phyloP scores from a whole-genome alignment of 1,140 invertebrate genomes.

The Mylabris phalerata region DNA sequence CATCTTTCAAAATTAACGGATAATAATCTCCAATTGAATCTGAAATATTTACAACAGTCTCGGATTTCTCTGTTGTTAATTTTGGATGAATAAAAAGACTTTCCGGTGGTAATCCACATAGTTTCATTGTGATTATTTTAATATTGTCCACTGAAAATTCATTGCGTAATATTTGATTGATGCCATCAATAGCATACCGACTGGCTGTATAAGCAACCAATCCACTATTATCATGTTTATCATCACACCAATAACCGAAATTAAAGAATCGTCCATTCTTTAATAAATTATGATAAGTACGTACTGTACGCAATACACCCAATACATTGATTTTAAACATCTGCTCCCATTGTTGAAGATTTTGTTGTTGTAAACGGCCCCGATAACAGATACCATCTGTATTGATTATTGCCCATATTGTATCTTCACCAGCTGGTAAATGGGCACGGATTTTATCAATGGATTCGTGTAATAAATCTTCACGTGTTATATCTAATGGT shows the following conservation, averaged over 20 bases:
- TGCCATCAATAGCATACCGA: constrained; percentile 61
- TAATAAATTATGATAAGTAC: constrained; percentile 65
- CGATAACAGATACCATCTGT: constrained; percentile 65
- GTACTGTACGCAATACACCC: constrained; percentile 63
- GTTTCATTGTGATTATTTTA: constrained; percentile 68
- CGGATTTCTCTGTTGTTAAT: constrained; percentile 40
- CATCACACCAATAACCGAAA: constrained; percentile 44
- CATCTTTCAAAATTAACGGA: constrained; percentile 29
- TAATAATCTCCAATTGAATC: constrained; percentile 31
- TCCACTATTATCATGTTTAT: constrained; percentile 7
- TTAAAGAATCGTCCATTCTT: constrained; percentile 56
- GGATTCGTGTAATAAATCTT: constrained; percentile 70
- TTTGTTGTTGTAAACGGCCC: constrained; percentile 62
- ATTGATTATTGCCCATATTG: constrained; percentile 75
- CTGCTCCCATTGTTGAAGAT: constrained; percentile 67
- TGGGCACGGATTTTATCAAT: constrained; percentile 68
- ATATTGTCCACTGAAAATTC: constrained; percentile 58
- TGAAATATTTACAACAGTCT: constrained; percentile 30
- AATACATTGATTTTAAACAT: constrained; percentile 69
- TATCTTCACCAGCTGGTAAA: constrained; percentile 73
- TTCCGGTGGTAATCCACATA: constrained; percentile 58
- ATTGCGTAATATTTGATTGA: constrained; percentile 59
- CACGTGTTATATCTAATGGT: constrained; percentile 69
- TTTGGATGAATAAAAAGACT: constrained; percentile 52
- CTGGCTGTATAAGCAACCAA: constrained; percentile 35